Evolutionary conservation across 2,888 invertebrate genomes (phyloP).

Genomic region (Dexiosoma caninum): DNA sequence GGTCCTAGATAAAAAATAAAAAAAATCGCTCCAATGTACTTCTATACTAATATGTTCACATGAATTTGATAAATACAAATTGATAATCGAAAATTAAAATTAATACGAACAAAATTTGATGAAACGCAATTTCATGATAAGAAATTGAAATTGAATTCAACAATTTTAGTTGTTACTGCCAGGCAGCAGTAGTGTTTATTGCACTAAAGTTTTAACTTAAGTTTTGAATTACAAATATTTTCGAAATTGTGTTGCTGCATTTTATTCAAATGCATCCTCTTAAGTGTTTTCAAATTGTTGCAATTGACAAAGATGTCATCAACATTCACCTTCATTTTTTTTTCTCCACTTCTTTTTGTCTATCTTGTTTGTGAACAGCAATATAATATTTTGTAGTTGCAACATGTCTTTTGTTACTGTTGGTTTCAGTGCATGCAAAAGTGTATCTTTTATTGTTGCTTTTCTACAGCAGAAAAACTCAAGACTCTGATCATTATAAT

Average conservation of each 20-base stretch:
- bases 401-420: background rate
- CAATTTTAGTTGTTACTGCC: too few relatives aligned
- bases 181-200: too few relatives aligned
- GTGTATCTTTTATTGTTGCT: constrained; percentile 23
- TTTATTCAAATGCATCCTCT: background rate
- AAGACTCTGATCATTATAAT: background rate
- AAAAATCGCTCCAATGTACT: too few relatives aligned
- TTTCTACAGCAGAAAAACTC: background rate
- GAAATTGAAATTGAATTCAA: too few relatives aligned
- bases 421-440: constrained; percentile 7
- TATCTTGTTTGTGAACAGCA: background rate
- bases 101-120: too few relatives aligned
- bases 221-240: background rate
- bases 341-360: constrained; percentile 24
- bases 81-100: too few relatives aligned
- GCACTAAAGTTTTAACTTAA: too few relatives aligned
- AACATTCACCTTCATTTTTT: constrained; percentile 51
- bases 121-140: too few relatives aligned
- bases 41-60: too few relatives aligned
- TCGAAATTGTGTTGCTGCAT: background rate
- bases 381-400: background rate
- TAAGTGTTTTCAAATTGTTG: background rate
- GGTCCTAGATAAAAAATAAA: too few relatives aligned
- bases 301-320: constrained; percentile 51
- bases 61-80: too few relatives aligned